Base-by-base conservation (phyloP, 2,113 vertebrate species). In the Alouatta palliata region DNA sequence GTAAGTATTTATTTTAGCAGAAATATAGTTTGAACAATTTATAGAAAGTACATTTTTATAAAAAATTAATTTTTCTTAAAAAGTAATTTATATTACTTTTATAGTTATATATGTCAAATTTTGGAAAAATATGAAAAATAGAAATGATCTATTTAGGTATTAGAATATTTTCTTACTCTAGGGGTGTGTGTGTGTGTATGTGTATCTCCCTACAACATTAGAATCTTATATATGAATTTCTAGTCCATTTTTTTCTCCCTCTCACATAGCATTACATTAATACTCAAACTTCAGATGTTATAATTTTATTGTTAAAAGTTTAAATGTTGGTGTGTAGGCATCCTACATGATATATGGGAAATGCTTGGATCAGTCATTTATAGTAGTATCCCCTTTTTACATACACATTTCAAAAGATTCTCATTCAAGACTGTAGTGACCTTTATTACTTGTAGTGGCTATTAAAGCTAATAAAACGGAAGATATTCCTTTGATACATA, bases 1-100 rank as follows among this genome's bases (percentile, higher is more conserved):
- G 99, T 99, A 96, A 98, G 98, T 98, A 95, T 80, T 17, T 8
- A 49, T 91, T 96, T 93, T 98, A 94, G 27, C 95, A 77, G 6
- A 30, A 88, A 54, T 92, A 87, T 70, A 45, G 79, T 83, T 97
- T 96, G 2, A 73, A 79, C 27, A 91, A 70, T 66, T 87, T 93
- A 68, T 35, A 93, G 30, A 91, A 68, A 95, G 54, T 77, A 90
- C 17, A 96, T 86, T 56, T 95, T 90, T 95, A n/a, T 2, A 47
- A 83, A 96, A 92, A 45, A 10, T 75, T 68, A 80, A 49, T 76
- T 95, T 93, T 90, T 47, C 35, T 61, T 91, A 82, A 71, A 83
- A 84, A 47, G 27, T 58, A 73, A 73, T 45, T 1, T 52, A 8
- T 52, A n/a, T 91, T 87, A 84, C 3, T 73, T 87, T 64, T 83